These are phyloP conservation scores for Pocillopora damicornis DNA, from an alignment of 64 coral and sea anemone genomes.

Conservation along the genomic window DNA sequence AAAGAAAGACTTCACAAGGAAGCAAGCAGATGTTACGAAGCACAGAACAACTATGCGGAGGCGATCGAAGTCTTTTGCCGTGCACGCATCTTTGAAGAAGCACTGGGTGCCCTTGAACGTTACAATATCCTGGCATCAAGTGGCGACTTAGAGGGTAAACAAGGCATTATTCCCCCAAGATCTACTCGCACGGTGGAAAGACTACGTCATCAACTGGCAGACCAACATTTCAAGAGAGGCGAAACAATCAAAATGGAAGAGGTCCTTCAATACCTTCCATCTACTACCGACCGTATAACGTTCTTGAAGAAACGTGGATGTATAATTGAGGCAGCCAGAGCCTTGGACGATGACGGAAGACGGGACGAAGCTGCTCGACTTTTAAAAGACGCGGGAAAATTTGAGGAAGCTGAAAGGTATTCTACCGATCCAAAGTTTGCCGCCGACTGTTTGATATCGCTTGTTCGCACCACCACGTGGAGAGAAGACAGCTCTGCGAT, in stretches of 20 bases:
- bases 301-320: constrained; percentile 67
- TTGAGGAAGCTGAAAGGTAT: constrained; percentile 54
- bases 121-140: constrained; percentile 33
- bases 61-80: constrained; percentile 55
- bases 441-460: constrained; percentile 61
- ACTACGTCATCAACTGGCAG: constrained; percentile 66
- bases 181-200: constrained; percentile 67
- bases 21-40: constrained; percentile 61
- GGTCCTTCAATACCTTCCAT: constrained; percentile 63
- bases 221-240: constrained; percentile 46
- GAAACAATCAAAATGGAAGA: constrained; percentile 60
- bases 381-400: constrained; percentile 40
- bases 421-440: constrained; percentile 57
- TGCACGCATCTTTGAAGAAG: constrained; percentile 43
- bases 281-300: constrained; percentile 52
- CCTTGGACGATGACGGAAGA: constrained; percentile 53
- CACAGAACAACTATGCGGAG: constrained; percentile 51
- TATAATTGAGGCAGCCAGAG: constrained; percentile 40
- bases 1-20: constrained; percentile 16
- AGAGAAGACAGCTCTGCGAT: constrained; percentile 13
- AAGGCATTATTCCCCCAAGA: constrained; percentile 67
- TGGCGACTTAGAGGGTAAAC: constrained; percentile 28
- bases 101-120: constrained; percentile 53
- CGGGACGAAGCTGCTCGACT: constrained; percentile 52
- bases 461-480: constrained; percentile 2